Conservation (phyloP, 1,140 invertebrate genomes). For the Cydia splendana region DNA sequence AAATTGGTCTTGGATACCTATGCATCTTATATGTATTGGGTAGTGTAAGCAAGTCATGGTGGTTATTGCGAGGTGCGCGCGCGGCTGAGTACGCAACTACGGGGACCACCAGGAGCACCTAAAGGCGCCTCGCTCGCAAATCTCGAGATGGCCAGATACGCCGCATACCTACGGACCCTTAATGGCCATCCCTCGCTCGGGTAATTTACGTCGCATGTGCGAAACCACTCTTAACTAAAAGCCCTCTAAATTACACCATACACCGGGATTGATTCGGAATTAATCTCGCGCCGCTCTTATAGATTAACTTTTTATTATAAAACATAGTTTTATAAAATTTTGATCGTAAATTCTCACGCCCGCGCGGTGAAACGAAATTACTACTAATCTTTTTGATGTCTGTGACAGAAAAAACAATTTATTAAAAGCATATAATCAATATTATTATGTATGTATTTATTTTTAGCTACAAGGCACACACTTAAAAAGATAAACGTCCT, state of each 20-base stretch:
- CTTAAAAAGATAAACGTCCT: not conserved
- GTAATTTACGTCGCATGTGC: conserved; percentile 78
- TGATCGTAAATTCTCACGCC: conserved; percentile 27
- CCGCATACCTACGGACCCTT: conserved; percentile 67
- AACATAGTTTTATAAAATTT: conserved; percentile 35
- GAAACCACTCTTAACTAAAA: conserved; percentile 77
- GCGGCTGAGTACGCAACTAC: conserved; percentile 39
- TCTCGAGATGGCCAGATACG: conserved; percentile 75
- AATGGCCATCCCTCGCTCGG: conserved; percentile 67
- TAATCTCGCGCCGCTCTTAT: conserved; percentile 58
- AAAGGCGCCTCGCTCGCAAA: conserved; percentile 69
- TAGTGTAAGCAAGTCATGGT: not conserved
- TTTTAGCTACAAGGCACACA: not conserved
- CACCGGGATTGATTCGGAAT: conserved; percentile 72
- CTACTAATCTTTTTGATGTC: conserved; percentile 23
- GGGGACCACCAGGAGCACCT: conserved; percentile 73
- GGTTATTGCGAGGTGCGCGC: too few relatives aligned
- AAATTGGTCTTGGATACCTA: too few relatives aligned
- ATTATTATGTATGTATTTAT: not conserved
- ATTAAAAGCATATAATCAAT: not conserved
- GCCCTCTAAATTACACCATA: conserved; percentile 73
- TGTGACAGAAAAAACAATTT: conserved; percentile 10
- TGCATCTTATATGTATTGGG: not conserved
- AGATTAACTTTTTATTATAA: conserved; percentile 42
- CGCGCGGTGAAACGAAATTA: conserved; percentile 6